These are phyloP conservation scores for Aspidiotus rigidus DNA, from an alignment of 2,888 invertebrate genomes.

Conservation along the genomic window DNA sequence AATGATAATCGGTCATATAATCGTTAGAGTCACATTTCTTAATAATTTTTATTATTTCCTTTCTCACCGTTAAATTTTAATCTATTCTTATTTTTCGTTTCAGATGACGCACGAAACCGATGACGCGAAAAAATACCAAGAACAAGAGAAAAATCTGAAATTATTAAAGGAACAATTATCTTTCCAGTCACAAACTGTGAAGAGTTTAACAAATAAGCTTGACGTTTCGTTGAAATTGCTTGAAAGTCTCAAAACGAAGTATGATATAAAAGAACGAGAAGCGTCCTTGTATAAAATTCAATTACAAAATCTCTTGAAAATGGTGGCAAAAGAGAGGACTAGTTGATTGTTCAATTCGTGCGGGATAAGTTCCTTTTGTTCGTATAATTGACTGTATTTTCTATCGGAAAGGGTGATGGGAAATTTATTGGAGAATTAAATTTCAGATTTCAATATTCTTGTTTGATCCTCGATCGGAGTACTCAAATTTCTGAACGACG, in stretches of 20 bases:
- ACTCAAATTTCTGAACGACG: too few relatives aligned
- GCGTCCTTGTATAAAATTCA: conserved; percentile 18
- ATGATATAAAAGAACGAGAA: conserved; percentile 23
- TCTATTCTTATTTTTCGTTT: not conserved
- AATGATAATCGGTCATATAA: too few relatives aligned
- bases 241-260: not conserved
- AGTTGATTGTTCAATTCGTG: too few relatives aligned
- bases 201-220: conserved; percentile 17
- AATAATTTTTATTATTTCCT: not conserved
- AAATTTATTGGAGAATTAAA: too few relatives aligned
- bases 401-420: too few relatives aligned
- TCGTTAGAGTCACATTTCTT: not conserved
- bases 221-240: conserved; percentile 9
- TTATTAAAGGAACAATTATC: conserved; percentile 8
- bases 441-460: too few relatives aligned
- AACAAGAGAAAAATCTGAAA: not conserved
- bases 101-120: not conserved
- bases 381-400: too few relatives aligned
- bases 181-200: conserved; percentile 3
- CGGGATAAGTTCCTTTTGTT: too few relatives aligned
- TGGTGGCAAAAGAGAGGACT: not conserved
- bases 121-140: too few relatives aligned
- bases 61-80: not conserved
- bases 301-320: conserved; percentile 17
- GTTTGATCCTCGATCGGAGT: too few relatives aligned